These are phyloP conservation scores for Poeciliopsis prolifica DNA, from an alignment of 2,113 vertebrate species.

Conservation along the genomic window DNA sequence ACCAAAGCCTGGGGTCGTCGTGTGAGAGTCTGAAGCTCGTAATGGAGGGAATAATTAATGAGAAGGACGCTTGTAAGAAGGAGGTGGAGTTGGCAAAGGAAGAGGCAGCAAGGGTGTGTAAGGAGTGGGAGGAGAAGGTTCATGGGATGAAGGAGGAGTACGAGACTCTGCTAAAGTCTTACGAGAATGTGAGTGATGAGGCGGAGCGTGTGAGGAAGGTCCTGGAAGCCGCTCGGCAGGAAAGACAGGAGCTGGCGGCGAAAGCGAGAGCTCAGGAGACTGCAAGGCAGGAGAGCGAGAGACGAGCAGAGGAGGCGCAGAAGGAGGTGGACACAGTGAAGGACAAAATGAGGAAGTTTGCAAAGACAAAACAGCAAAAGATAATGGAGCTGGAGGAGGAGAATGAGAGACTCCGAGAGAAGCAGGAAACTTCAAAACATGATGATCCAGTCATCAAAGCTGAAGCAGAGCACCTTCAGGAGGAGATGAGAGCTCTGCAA, in stretches of 20 bases:
- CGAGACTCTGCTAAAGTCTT: conserved; percentile 92
- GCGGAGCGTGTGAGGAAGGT: conserved; percentile 87
- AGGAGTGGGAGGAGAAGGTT: conserved; percentile 86
- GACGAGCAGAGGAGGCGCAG: conserved; percentile 82
- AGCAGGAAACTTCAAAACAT: conserved; percentile 54
- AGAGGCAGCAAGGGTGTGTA: conserved; percentile 71
- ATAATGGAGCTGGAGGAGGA: conserved; percentile 95
- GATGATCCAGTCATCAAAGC: conserved; percentile 51
- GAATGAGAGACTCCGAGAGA: conserved; percentile 85
- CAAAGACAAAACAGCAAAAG: conserved; percentile 95
- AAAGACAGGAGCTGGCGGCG: conserved; percentile 87
- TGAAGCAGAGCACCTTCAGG: conserved; percentile 61
- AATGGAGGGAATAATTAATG: conserved; percentile 82
- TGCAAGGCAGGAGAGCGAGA: conserved; percentile 82
- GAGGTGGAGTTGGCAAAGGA: conserved; percentile 81
- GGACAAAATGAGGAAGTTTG: conserved; percentile 98
- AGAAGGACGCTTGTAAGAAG: conserved; percentile 83
- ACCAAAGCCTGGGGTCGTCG: conserved; percentile 85
- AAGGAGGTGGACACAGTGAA: conserved; percentile 89
- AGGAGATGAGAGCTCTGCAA: conserved; percentile 62
- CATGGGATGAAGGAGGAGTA: conserved; percentile 90
- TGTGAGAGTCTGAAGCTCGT: conserved; percentile 89
- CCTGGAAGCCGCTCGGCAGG: conserved; percentile 87
- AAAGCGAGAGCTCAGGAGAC: conserved; percentile 81
- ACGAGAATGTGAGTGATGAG: conserved; percentile 94